Base-by-base conservation (phyloP, 37 sponge, comb jelly and placozoan genomes). In the Spongilla lacustris region DNA sequence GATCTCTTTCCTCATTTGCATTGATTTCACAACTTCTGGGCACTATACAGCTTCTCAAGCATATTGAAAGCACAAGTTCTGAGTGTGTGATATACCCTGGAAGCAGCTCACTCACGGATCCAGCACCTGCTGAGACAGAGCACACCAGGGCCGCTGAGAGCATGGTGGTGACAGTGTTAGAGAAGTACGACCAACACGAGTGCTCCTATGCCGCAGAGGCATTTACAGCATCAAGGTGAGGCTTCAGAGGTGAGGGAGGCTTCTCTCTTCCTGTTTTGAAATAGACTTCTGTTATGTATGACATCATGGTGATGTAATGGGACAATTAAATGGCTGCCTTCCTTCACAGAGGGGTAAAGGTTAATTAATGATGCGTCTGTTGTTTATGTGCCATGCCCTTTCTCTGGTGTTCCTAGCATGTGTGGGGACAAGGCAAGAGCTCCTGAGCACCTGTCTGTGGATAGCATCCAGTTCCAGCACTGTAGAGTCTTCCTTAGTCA, bases 401-500 rank as follows among this genome's bases (percentile, higher is more conserved):
- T 9, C 4, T 17, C 73, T 19, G 24, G 29, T 82, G 37, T 22
- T 28, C 27, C 17, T 71, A 93, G 89, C 36, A 89, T 93, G 93
- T 23, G 35, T 35, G 75, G 86, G 32, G 68, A 78, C 38, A 68
- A 41, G 67, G 88, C 83, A 12, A 2, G 0, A 14, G 31, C 85
- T 68, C 94, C 91, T 0, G 12, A 25, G 12, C 74, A 81, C 73
- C 38, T 86, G 69, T 75, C 80, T 22, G 33, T 81, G 22, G 58
- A 58, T 17, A 76, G 68, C 14, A 72, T 90, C 24, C 73, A 89
- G 34, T 94, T 88, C 70, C 87, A 94, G 50, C 85, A 94, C 74
- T 96, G 96, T 70, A 84, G 77, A 12, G 32, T 94, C 12, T 81
- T 96, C 30, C 85, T 96, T 69, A 88, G 87, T 38, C 93, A 93